Base-by-base conservation (phyloP, 2,888 invertebrate genomes). In the Anoncus sp. region DNA sequence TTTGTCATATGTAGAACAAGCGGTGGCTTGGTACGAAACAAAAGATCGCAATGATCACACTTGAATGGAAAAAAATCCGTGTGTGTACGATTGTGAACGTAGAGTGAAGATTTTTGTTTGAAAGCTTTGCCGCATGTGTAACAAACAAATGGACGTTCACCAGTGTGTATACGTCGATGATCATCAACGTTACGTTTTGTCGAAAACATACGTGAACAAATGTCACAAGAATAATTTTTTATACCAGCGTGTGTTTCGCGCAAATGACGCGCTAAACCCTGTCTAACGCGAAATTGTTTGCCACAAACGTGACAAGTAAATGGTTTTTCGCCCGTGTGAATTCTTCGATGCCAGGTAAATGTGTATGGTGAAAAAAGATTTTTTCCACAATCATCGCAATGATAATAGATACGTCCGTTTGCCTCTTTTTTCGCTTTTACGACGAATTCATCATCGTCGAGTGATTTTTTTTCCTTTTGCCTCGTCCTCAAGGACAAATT, bases 281-380 rank as follows among this genome's bases (percentile, higher is more conserved):
- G 93, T 16, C 94, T 94, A n/a, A 94, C 93, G 22, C 95, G 92
- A 89, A 95, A 95, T 85, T 93, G 93, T 83, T 94, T 94, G 2
- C 94, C 95, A 87, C 95, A 95, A 20, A 94, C 86, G 87, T 95
- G 94, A 85, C 95, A 95, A 1, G 94, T 93, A 88, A 93, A 94
- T 1, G 94, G 94, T 57, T 94, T 92, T 89, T 94, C 95, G 2
- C 94, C 94, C 7, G 94, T 93, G 87, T 95, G 95, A 70, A 94
- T 94, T 14, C 94, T 92, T 86, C 92, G 91, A 86, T 95, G 95
- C 91, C 93, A 93, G 51, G 93, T 89, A 85, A 93, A 94, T 0
- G 94, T 94, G 87, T 94, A 94, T 3, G 94, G 90, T 0, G 94
- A 94, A 83, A 93, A 93, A 24, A 95, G 89, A 77, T 92, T 92